Evolutionary conservation across 2,113 vertebrate species (phyloP), one percentile per base, ranked within the genome.

Genomic region (Zosterops borbonicus): DNA sequence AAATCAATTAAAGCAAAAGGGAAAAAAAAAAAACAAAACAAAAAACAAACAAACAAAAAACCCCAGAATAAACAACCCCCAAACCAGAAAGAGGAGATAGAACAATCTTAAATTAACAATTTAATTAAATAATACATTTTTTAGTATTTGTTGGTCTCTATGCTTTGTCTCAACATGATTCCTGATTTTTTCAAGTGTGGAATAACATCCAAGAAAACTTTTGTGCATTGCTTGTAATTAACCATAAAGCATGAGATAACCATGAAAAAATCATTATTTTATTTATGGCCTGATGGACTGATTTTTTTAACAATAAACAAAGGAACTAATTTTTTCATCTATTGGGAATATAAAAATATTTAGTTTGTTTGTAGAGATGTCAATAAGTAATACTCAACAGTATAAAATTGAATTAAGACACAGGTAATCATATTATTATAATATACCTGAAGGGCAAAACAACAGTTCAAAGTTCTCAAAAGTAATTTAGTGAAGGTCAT

Each of bases 311-410:
- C 9, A 75, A 52, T 25, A 50, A 29, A 73, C 37, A 3, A 81
- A 31, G 56, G 1, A 87, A 73, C 0, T 1, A 2, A 0, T 35
- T 39, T 65, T 82, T 82, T 49, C 0, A 18, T 49, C 12, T 81
- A 18, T 33, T 69, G 53, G 25, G 9, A 75, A 59, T 31, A 31
- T 29, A 7, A 75, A 94, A 62, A 49, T 14, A 65, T 18, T 60
- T 11, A 46, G 33, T 69, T 1, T 25, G 18, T 78, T 94, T 82
- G 9, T 60, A 65, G n/a, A 83, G 2, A 37, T 70, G 59, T 55
- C 41, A 67, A 14, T 71, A 46, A n/a, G 7, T 42, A 56, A 74
- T 70, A 47, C 3, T 41, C 13, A 47, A 42, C 41, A 69, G 14
- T 56, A 64, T 59, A 16, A 88, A 78, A 70, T 1, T 49, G 3